Conservation (phyloP, 2,888 invertebrate genomes). For the Cecidostiba fungosa region DNA sequence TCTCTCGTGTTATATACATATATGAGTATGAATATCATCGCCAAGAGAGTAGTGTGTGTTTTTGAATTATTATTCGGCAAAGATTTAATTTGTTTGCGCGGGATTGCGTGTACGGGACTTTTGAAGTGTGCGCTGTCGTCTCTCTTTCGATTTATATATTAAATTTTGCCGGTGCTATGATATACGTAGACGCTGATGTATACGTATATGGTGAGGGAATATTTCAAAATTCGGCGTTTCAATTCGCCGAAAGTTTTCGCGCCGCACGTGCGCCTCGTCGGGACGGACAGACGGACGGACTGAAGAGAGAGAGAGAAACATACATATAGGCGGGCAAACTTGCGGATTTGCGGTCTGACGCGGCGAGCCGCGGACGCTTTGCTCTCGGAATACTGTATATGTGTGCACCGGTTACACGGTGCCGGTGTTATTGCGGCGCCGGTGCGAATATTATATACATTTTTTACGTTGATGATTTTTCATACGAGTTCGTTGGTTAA, state of each 20-base stretch:
- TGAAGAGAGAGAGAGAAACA: neutral
- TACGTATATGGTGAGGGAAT: no score
- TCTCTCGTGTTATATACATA: neutral
- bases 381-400: constrained; percentile 25
- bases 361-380: constrained; percentile 36
- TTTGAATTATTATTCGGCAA: neutral
- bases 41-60: neutral
- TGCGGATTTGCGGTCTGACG: constrained; percentile 58
- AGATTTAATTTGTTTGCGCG: constrained; percentile 1
- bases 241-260: constrained; percentile 18
- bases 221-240: neutral
- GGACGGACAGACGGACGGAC: neutral
- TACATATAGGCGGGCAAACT: constrained; percentile 38
- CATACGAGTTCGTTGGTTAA: no score
- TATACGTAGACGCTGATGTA: no score
- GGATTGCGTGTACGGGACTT: neutral
- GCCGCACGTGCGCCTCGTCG: neutral
- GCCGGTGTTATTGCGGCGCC: no score
- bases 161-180: no score
- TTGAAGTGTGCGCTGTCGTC: neutral
- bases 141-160: no score
- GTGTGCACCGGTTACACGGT: neutral
- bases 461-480: neutral
- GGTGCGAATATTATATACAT: neutral
- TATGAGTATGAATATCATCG: neutral